Conservation (phyloP, 2,888 invertebrate species). For the Hecatera dysodea region DNA sequence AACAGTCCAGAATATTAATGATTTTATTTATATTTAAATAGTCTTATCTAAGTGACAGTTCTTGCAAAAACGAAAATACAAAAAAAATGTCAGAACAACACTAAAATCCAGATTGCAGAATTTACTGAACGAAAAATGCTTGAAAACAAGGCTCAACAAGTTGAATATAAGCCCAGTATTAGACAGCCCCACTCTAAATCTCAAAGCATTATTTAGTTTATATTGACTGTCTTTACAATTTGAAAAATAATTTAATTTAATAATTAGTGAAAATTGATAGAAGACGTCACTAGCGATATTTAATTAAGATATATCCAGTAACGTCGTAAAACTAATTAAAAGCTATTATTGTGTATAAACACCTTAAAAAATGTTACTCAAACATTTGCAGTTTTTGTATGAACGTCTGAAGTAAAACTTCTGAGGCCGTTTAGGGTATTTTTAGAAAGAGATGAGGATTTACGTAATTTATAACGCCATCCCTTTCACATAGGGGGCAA, state of each 20-base stretch:
- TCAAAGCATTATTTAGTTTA: slow-evolving; percentile 1
- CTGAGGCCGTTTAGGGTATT: neutral
- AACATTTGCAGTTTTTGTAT: slow-evolving; percentile 43
- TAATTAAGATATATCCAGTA: slow-evolving; percentile 1
- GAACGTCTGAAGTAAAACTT: slow-evolving; percentile 43
- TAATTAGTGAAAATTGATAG: slow-evolving; percentile 6
- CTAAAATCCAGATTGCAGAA: neutral
- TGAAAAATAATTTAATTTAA: slow-evolving; percentile 10
- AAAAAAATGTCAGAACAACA: neutral
- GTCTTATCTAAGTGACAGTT: slow-evolving; percentile 55
- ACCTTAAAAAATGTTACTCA: slow-evolving; percentile 18
- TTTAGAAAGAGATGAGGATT: slow-evolving; percentile 8
- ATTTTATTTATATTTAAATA: slow-evolving; percentile 41
- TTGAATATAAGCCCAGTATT: neutral
- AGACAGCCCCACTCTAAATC: neutral
- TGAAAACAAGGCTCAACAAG: slow-evolving; percentile 1
- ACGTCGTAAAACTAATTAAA: slow-evolving; percentile 27
- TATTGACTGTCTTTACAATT: neutral
- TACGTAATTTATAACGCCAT: slow-evolving; percentile 5
- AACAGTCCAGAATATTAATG: slow-evolving; percentile 46
- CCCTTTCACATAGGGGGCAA: neutral
- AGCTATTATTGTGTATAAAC: slow-evolving; percentile 21
- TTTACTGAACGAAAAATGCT: slow-evolving; percentile 33
- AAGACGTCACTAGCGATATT: slow-evolving; percentile 3
- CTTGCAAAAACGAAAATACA: slow-evolving; percentile 49